Evolutionary conservation across 2,113 vertebrate species (phyloP), one percentile per base, ranked within the genome.

Genomic region (Menidia beryllina): DNA sequence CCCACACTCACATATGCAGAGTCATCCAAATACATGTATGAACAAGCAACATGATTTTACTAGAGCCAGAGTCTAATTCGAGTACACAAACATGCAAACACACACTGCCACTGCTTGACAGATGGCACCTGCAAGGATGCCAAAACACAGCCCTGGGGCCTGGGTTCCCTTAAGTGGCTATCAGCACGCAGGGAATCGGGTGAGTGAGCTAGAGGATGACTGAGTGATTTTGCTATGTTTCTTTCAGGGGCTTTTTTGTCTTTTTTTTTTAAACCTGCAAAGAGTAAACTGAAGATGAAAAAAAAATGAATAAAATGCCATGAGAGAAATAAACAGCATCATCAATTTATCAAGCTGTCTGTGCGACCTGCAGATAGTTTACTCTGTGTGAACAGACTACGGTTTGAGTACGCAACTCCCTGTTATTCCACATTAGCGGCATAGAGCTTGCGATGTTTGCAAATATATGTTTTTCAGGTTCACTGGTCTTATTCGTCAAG

Each of bases 61-160:
- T 19, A 20, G 14, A 34, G 24, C 74, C 54, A 2, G 2, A 50
- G 54, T 41, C 59, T 23, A 26, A 67, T 19, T 1, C 34, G 20
- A 24, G 49, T 5, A 34, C 47, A 47, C 58, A 4, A 52, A 53
- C 49, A 47, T 8, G 51, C 49, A 72, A 39, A 67, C 75, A 70
- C 70, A 58, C 52, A 23, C 9, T 51, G 56, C 19, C 61, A 10
- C 45, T 56, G 61, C 72, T 79, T 87, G 89, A 90, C 85, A 91
- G 88, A 91, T 89, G 86, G 85, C 81, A 79, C 76, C 85, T 86
- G 88, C 86, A 82, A 80, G 61, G 26, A 60, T 69, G 78, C 86
- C 81, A 76, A 80, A 84, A 84, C 77, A 79, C 60, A 80, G 75
- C 85, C 87, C 80, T 23, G 69, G 62, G 82, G 69, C 73, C 75